Conservation (phyloP, 2,797 vertebrate species). For the Myripristis jacobus region DNA sequence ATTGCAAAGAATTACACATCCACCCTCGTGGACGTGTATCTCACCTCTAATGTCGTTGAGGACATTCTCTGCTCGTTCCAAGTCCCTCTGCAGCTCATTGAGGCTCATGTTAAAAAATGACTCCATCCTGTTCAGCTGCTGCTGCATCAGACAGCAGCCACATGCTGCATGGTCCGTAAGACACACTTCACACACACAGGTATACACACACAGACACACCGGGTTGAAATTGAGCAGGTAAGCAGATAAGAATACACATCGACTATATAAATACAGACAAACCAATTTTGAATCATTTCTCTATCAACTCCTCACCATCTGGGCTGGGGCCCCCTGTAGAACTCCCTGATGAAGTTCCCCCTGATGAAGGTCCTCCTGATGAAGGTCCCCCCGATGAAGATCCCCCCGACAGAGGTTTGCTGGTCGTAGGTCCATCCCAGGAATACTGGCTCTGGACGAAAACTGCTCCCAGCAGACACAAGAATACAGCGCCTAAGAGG, state of each 20-base stretch:
- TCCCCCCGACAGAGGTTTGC: too few species aligned
- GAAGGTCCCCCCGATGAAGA: too few species aligned
- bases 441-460: slow-evolving; percentile 23
- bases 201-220: neutral
- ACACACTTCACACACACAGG: slow-evolving; percentile 67
- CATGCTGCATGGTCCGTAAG: slow-evolving; percentile 65
- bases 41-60: slow-evolving; percentile 75
- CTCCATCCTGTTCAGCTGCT: slow-evolving; percentile 64
- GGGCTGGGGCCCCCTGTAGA: too few species aligned
- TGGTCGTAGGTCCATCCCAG: slow-evolving; percentile 33
- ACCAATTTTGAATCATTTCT: neutral
- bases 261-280: neutral
- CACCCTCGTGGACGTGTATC: slow-evolving; percentile 12
- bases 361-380: too few species aligned
- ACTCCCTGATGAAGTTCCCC: too few species aligned
- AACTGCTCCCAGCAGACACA: slow-evolving; percentile 71
- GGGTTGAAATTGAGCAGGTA: neutral
- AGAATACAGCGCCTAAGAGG: slow-evolving; percentile 66
- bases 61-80: slow-evolving; percentile 46
- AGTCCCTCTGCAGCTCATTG: slow-evolving; percentile 14
- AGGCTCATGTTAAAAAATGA: slow-evolving; percentile 62
- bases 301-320: slow-evolving; percentile 59
- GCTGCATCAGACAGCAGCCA: slow-evolving; percentile 83
- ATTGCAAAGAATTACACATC: too few species aligned
- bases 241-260: neutral